These are phyloP conservation scores for Anser cygnoides DNA, from an alignment of 2,113 vertebrate species.

Conservation along the genomic window DNA sequence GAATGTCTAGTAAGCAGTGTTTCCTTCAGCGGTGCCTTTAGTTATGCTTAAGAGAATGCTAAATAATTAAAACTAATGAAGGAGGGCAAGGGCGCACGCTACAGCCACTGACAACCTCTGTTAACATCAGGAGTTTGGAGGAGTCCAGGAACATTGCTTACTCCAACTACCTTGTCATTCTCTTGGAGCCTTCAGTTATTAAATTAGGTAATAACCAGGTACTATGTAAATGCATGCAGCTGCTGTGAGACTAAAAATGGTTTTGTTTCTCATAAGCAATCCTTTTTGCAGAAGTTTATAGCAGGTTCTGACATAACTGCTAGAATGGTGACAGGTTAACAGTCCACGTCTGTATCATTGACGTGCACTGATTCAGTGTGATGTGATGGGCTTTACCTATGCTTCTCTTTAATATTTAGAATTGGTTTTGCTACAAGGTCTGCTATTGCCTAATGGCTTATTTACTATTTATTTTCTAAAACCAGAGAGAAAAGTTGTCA, in stretches of 20 bases:
- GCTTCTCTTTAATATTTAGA: background rate
- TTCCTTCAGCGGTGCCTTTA: background rate
- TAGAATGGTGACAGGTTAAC: background rate
- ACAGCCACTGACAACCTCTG: background rate
- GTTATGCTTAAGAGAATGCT: background rate
- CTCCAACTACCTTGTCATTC: background rate
- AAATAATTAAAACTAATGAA: background rate
- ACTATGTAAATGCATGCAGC: background rate
- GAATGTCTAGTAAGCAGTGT: fast-evolving
- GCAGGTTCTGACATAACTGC: background rate
- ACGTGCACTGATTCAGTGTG: too few relatives aligned
- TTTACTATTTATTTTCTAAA: background rate
- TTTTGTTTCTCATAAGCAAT: background rate
- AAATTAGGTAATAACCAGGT: background rate
- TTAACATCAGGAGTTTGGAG: background rate
- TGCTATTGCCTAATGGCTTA: background rate
- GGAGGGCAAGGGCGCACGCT: background rate
- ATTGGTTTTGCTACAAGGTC: background rate
- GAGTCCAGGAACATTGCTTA: background rate
- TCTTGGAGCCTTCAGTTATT: background rate
- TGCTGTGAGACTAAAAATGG: background rate
- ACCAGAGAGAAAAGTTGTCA: background rate
- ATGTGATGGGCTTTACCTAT: background rate
- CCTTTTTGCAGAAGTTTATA: background rate
- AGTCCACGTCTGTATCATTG: background rate